Conservation (phyloP, 2,888 invertebrate species). For the Pyrocoelia pectoralis region DNA sequence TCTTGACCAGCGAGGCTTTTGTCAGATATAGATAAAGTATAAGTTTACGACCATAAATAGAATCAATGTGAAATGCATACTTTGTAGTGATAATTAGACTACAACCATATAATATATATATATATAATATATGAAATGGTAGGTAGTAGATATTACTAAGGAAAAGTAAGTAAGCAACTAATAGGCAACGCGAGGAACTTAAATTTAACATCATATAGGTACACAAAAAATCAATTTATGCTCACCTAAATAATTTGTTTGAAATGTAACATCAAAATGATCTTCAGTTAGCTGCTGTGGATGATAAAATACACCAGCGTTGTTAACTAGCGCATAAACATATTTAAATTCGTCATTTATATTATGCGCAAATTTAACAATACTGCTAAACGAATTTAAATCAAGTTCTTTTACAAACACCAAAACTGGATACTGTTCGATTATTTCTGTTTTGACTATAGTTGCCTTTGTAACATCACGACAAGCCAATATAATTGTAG, state of each 20-base stretch:
- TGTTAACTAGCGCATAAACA: constrained; percentile 62
- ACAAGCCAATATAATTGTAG: constrained; percentile 65
- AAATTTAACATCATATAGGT: too few relatives aligned
- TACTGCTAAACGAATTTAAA: constrained; percentile 55
- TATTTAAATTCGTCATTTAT: constrained; percentile 53
- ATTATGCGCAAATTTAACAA: constrained; percentile 53
- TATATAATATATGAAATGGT: too few relatives aligned
- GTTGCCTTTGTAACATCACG: constrained; percentile 60
- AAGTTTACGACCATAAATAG: too few relatives aligned
- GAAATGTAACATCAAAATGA: constrained; percentile 64
- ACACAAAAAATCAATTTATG: not conserved
- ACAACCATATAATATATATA: too few relatives aligned
- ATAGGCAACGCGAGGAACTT: too few relatives aligned
- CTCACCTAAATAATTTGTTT: constrained; percentile 65
- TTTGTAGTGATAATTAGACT: too few relatives aligned
- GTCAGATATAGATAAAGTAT: too few relatives aligned
- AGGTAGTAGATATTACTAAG: too few relatives aligned
- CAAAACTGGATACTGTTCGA: constrained; percentile 41
- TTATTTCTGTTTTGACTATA: constrained; percentile 50
- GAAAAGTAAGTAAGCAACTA: too few relatives aligned
- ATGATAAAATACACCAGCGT: constrained; percentile 64
- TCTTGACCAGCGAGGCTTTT: too few relatives aligned
- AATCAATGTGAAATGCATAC: too few relatives aligned
- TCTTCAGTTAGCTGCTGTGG: constrained; percentile 62
- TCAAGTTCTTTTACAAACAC: constrained; percentile 56